Conservation (phyloP, 2,797 vertebrate genomes). For the Holocentrus rufus region DNA sequence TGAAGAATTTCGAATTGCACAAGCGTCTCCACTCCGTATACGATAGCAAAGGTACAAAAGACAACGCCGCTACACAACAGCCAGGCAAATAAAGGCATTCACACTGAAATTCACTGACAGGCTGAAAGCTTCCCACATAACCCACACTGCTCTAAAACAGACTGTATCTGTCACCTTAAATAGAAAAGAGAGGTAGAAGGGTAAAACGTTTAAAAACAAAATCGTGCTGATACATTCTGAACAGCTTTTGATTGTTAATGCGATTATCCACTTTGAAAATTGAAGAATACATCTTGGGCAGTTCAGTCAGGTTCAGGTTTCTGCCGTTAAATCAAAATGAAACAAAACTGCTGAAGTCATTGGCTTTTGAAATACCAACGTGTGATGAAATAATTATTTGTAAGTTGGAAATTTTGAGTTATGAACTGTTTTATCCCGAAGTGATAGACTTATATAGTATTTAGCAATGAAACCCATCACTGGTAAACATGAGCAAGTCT, state of each 20-base stretch:
- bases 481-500: slow-evolving; percentile 17
- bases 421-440: neutral
- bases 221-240: slow-evolving; percentile 13
- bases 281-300: neutral
- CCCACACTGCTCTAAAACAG: slow-evolving; percentile 40
- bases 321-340: neutral
- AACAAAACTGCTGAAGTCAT: neutral
- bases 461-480: slow-evolving; percentile 5
- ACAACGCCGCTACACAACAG: slow-evolving; percentile 47
- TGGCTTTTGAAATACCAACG: neutral
- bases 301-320: neutral
- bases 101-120: slow-evolving; percentile 40
- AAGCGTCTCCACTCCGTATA: slow-evolving; percentile 13
- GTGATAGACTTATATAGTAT: neutral
- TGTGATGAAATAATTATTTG: neutral
- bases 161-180: slow-evolving; percentile 34
- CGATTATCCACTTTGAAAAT: slow-evolving; percentile 4
- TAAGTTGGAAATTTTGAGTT: neutral
- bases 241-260: slow-evolving; percentile 40
- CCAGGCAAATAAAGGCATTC: slow-evolving; percentile 37
- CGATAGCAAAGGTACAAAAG: slow-evolving; percentile 28
- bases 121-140: slow-evolving; percentile 25
- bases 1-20: slow-evolving; percentile 10
- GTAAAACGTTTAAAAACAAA: slow-evolving; percentile 15
- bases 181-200: slow-evolving; percentile 72